These are phyloP conservation scores for Leuciscus waleckii DNA, from an alignment of 2,797 vertebrate species.

Conservation along the genomic window DNA sequence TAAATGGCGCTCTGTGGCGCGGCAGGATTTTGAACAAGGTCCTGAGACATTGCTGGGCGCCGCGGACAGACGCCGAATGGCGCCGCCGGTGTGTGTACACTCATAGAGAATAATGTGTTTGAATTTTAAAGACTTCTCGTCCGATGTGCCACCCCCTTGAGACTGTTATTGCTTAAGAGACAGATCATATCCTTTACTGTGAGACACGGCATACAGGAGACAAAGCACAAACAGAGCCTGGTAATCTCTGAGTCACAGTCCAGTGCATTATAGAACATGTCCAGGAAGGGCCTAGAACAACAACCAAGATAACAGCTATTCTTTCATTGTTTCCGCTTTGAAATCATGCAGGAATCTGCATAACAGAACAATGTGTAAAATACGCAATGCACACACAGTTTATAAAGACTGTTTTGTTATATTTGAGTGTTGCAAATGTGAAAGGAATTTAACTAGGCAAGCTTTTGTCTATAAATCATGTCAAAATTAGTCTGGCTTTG, in stretches of 20 bases:
- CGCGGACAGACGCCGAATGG: no score
- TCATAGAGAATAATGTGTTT: no score
- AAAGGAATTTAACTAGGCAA: not conserved
- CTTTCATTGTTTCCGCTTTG: not conserved
- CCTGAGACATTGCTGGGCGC: no score
- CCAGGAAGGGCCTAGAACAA: constrained; percentile 88
- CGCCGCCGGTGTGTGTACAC: no score
- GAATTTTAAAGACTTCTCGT: no score
- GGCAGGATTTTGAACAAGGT: no score
- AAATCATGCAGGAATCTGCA: not conserved
- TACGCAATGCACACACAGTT: not conserved
- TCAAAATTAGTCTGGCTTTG: not conserved
- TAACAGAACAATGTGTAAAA: not conserved
- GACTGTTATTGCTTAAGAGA: not conserved
- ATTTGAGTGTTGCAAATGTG: not conserved
- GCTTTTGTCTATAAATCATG: not conserved
- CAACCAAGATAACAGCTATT: not conserved
- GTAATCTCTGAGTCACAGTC: constrained; percentile 92
- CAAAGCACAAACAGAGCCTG: constrained; percentile 96
- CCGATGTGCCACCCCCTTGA: not conserved
- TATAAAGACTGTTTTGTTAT: not conserved
- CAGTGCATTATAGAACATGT: constrained; percentile 94
- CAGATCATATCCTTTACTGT: constrained; percentile 85
- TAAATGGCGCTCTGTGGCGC: no score
- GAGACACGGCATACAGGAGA: constrained; percentile 93